Evolutionary conservation across 2,888 invertebrate genomes (phyloP).

Genomic region (Latrodectus elegans): DNA sequence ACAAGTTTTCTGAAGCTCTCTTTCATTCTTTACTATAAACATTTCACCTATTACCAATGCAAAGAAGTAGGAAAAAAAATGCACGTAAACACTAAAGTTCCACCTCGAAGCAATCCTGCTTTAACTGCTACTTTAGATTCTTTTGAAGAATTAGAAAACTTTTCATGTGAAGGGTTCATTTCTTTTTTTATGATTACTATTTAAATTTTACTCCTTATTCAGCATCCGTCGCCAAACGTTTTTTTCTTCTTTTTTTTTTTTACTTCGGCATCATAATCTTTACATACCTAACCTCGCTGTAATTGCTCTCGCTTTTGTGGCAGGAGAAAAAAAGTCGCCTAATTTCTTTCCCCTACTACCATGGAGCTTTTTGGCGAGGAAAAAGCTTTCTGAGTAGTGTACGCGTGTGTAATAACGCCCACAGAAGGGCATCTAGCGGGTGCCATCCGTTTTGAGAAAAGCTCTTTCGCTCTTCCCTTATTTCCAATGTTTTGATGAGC

Average conservation of each 20-base stretch:
- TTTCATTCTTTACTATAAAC: too few species aligned
- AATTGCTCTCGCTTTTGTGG: not conserved
- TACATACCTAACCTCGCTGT: not conserved
- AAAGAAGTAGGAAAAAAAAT: too few species aligned
- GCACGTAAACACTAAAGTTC: too few species aligned
- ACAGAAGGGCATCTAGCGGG: slow-evolving; percentile 44
- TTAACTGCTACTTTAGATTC: too few species aligned
- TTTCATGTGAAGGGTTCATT: too few species aligned
- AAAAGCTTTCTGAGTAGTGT: slow-evolving; percentile 15
- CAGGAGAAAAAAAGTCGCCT: slow-evolving; percentile 9
- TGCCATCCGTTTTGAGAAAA: slow-evolving; percentile 55
- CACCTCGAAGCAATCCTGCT: too few species aligned
- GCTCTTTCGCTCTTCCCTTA: slow-evolving; percentile 24
- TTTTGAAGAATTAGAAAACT: too few species aligned
- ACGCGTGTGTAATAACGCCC: slow-evolving; percentile 40
- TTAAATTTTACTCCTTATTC: too few species aligned
- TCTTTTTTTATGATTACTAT: too few species aligned
- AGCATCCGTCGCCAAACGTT: not conserved
- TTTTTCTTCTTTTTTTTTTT: not conserved
- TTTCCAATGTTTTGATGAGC: slow-evolving; percentile 68
- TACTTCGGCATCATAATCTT: not conserved
- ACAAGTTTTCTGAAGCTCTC: too few species aligned
- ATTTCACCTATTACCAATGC: too few species aligned
- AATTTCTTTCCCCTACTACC: slow-evolving; percentile 1
- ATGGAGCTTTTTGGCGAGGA: not conserved